Evolutionary conservation across 2,888 invertebrate species (phyloP).

Genomic region (Choreutis nemorana): DNA sequence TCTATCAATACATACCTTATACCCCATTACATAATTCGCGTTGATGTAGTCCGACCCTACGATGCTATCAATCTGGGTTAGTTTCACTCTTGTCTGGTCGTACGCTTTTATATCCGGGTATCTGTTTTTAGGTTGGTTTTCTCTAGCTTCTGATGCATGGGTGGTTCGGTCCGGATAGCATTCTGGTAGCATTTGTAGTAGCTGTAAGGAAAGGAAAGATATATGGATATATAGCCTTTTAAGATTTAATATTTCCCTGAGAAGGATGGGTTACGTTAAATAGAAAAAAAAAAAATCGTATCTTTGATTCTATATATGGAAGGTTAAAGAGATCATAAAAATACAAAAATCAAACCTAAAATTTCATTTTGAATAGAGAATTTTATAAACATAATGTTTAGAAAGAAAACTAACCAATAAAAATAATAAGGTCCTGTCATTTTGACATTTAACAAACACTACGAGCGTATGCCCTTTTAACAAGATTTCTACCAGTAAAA

Average conservation of each 20-base stretch:
- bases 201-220: slow-evolving; percentile 24
- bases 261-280: no score
- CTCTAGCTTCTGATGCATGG: slow-evolving; percentile 83
- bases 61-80: slow-evolving; percentile 79
- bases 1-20: slow-evolving; percentile 69
- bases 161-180: slow-evolving; percentile 88
- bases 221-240: slow-evolving; percentile 11
- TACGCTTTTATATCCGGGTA: slow-evolving; percentile 94
- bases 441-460: no score
- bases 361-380: no score
- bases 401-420: no score
- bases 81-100: slow-evolving; percentile 88
- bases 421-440: no score
- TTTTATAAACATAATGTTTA: no score
- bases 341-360: no score
- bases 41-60: slow-evolving; percentile 91
- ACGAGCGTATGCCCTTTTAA: no score
- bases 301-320: no score
- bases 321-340: no score
- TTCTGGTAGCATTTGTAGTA: slow-evolving; percentile 77
- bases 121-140: slow-evolving; percentile 87
- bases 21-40: slow-evolving; percentile 90
- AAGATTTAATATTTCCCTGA: neutral
- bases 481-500: no score
- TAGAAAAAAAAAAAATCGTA: no score